A percentile compares a stretch with the other conserved stretches of the same genome.
These are phyloP conservation scores for Carduelis carduelis DNA, from an alignment of 2,797 vertebrate genomes.

Conservation along the genomic window DNA sequence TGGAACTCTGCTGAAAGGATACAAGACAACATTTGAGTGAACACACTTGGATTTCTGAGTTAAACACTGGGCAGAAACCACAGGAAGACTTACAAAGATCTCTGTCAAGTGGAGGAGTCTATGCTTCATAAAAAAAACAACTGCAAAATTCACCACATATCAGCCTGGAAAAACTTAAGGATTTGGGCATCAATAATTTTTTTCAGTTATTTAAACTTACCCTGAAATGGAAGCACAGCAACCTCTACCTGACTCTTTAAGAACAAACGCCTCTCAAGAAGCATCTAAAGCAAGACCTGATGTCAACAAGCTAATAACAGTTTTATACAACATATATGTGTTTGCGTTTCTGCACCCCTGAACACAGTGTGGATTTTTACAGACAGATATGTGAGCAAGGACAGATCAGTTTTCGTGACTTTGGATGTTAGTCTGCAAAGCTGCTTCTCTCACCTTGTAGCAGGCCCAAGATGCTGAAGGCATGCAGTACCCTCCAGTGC, in stretches of 20 bases:
- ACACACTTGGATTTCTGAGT: neutral
- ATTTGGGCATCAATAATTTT: neutral
- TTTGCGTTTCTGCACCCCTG: neutral
- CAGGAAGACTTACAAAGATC: neutral
- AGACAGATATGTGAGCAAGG: neutral
- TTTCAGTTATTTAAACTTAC: neutral
- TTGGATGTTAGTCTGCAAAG: neutral
- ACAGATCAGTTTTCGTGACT: neutral
- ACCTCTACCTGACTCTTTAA: neutral
- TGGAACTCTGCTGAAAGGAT: neutral
- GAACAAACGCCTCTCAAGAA: neutral
- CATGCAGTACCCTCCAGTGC: neutral
- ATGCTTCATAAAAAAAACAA: neutral
- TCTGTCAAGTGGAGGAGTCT: neutral
- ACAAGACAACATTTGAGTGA: rapidly evolving
- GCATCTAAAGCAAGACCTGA: neutral
- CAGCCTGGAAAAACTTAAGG: neutral
- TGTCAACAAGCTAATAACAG: neutral
- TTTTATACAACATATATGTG: neutral
- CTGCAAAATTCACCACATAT: neutral
- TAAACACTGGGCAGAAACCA: neutral
- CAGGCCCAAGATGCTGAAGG: neutral
- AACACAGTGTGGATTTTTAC: rapidly evolving
- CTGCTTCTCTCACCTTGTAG: neutral
- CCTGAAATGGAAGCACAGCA: neutral